Conservation (phyloP, 2,113 vertebrate species). For the Ailuropoda melanoleuca region DNA sequence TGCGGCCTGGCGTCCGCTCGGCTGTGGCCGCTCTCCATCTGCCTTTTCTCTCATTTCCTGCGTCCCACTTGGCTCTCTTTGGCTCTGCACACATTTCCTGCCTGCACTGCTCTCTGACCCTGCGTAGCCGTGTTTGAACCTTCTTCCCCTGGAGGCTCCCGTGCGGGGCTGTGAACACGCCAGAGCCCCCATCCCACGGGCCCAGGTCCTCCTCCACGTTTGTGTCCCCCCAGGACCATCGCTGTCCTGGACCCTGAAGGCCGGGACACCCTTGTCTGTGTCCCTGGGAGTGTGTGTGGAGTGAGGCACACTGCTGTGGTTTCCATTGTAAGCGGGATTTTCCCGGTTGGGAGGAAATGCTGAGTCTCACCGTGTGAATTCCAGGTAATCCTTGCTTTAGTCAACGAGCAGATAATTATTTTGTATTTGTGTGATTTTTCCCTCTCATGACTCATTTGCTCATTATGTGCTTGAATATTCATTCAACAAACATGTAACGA, state of each 20-base stretch:
- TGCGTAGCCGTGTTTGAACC: background rate
- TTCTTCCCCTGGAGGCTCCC: background rate
- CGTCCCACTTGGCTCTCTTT: background rate
- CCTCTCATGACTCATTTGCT: background rate
- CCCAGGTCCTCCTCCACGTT: background rate
- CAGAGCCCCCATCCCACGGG: background rate
- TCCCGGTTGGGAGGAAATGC: background rate
- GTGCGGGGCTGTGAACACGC: background rate
- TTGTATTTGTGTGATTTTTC: background rate
- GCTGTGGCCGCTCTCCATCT: background rate
- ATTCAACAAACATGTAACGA: background rate
- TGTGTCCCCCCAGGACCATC: background rate
- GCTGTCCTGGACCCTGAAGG: background rate
- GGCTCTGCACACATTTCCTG: background rate
- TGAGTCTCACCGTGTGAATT: background rate
- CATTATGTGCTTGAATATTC: background rate
- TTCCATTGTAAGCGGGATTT: background rate
- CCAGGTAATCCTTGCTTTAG: background rate
- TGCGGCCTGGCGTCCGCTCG: background rate
- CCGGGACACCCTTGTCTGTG: background rate
- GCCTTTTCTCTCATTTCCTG: background rate
- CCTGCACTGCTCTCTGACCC: background rate
- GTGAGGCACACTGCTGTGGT: background rate
- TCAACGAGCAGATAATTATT: background rate
- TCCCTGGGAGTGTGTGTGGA: background rate